Base-by-base conservation (phyloP, 2,113 vertebrate genomes). In the Dolichallabes microphthalmus region DNA sequence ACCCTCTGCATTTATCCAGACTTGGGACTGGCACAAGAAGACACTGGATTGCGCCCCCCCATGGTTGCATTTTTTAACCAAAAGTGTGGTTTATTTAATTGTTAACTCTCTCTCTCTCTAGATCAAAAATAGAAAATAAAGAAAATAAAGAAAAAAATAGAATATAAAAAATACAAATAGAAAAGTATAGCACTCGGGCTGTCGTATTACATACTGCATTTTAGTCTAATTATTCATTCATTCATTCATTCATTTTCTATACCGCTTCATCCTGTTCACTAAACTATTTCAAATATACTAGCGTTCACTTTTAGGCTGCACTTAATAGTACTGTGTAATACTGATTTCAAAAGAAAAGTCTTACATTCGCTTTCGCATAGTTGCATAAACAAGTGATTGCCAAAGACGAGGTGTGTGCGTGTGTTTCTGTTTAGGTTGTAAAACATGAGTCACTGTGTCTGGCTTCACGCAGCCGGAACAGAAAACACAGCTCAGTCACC, bases 381-480 rank as follows among this genome's bases (percentile, higher is more conserved):
- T 14, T 25, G 20, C 4, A n/a, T 10, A 22, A 45, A 45, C 35
- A 73, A 39, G 35, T 11, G 14, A 35, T 12, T 45, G 73, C n/a
- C 4, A 14, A 75, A 75, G 1, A 15, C 2, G 7, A 12, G 6
- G 39, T 8, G 69, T 13, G 22, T 45, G 22, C 22, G 74, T 55
- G 74, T 4, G 9, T 2, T 4, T 17, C 27, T 20, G 75, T 77
- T 71, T 9, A 13, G 45, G 22, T 52, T 75, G 39, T 35, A 17
- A 55, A 5, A 7, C 11, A 14, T 60, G 57, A 39, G 76, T 58
- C 13, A 76, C 3, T 76, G 76, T 79, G 27, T 79, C 27, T 60
- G 76, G 76, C 76, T 79, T 78, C 76, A 78, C 76, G 20, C 30
- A 39, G 12, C 76, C 55, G 76, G 55, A 79, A 79, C 30, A 60